phyloP scores from a whole-genome alignment of 2,888 invertebrate genomes.

The Chaitophorus viminalis region DNA sequence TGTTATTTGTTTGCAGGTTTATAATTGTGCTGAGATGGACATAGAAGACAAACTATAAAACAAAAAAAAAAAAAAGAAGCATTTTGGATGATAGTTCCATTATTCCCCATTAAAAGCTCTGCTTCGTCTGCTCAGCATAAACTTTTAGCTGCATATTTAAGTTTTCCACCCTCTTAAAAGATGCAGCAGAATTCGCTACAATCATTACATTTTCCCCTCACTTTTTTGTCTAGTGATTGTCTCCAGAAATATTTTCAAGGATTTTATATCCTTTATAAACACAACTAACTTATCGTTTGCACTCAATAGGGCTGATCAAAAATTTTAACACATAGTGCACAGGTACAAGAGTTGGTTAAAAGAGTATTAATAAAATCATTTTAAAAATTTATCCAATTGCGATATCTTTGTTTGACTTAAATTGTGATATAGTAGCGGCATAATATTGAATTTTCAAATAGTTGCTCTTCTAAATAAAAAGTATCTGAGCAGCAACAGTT shows the following conservation, averaged over 20 bases:
- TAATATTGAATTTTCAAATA: neutral
- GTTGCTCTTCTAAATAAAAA: neutral
- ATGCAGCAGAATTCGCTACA: constrained; percentile 4
- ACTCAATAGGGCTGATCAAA: constrained; percentile 6
- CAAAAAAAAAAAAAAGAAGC: constrained; percentile 18
- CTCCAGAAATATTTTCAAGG: constrained; percentile 40
- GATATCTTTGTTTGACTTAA: neutral
- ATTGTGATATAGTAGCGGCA: neutral
- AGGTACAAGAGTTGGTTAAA: neutral
- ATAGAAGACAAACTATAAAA: constrained; percentile 2
- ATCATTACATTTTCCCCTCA: constrained; percentile 19
- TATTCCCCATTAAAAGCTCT: constrained; percentile 41
- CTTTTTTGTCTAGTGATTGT: constrained; percentile 13
- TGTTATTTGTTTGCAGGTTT: constrained; percentile 13
- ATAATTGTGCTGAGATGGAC: neutral
- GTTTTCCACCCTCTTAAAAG: constrained; percentile 19
- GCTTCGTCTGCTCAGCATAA: constrained; percentile 3
- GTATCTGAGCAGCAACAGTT: neutral
- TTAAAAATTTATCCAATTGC: neutral
- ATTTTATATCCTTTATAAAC: constrained; percentile 46
- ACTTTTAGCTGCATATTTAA: constrained; percentile 53
- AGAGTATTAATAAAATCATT: constrained; percentile 6
- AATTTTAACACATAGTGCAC: neutral
- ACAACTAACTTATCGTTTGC: constrained; percentile 48
- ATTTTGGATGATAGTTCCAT: constrained; percentile 56